Evolutionary conservation across 1,140 invertebrate species (phyloP).

Genomic region (Pygmarrhopalites habei): DNA sequence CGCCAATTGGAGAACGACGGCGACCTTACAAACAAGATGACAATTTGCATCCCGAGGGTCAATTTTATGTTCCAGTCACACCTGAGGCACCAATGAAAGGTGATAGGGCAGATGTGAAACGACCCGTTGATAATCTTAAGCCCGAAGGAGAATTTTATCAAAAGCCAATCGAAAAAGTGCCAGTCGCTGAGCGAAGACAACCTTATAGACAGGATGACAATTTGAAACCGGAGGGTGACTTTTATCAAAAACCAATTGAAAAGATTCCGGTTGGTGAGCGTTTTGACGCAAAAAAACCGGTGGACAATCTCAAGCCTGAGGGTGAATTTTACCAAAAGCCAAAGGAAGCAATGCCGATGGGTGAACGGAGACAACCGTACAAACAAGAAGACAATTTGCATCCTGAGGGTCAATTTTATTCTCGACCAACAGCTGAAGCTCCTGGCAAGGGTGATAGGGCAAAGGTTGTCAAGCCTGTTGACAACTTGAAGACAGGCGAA

Average conservation of each 20-base stretch:
- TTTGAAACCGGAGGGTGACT: conserved; percentile 41
- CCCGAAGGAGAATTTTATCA: conserved; percentile 23
- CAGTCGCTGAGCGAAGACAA: background rate
- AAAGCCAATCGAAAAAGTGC: conserved; percentile 7
- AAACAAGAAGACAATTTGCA: conserved; percentile 56
- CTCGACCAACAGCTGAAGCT: conserved; percentile 27
- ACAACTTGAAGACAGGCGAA: conserved; percentile 43
- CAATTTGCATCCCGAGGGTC: background rate
- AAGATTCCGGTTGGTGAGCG: conserved; percentile 40
- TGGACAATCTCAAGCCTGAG: conserved; percentile 57
- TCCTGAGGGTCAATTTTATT: conserved; percentile 50
- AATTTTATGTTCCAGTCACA: conserved; percentile 26
- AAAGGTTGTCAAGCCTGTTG: conserved; percentile 47
- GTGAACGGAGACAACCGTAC: conserved; percentile 43
- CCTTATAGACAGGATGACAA: conserved; percentile 50
- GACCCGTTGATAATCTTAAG: conserved; percentile 47
- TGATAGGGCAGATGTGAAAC: conserved; percentile 52
- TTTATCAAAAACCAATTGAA: conserved; percentile 32
- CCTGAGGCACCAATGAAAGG: conserved; percentile 43
- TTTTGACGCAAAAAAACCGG: conserved; percentile 47
- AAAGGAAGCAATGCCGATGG: conserved; percentile 15
- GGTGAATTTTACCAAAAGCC: conserved; percentile 41
- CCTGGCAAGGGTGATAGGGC: conserved; percentile 45
- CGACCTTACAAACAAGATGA: conserved; percentile 53
- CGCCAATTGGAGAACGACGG: conserved; percentile 37